A percentile compares a stretch with the other conserved stretches of the same genome.
phyloP scores from a whole-genome alignment of 2,797 vertebrate genomes.

The Enteromius unitaeniatus region DNA sequence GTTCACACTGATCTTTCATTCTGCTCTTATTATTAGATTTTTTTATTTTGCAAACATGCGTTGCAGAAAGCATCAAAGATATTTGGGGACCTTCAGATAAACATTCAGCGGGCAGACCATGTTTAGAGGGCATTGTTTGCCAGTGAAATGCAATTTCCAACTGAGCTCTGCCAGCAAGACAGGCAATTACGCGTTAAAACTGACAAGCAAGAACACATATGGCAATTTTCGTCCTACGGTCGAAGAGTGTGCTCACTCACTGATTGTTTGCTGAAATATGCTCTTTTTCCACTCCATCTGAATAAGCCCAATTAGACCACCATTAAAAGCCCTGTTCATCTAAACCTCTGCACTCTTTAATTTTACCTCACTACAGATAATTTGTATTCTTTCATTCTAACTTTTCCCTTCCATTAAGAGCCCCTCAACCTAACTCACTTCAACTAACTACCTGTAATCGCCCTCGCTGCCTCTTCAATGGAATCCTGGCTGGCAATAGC shows the following conservation, averaged over 20 bases:
- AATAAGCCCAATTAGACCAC: slow-evolving; percentile 58
- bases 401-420: slow-evolving; percentile 30
- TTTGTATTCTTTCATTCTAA: slow-evolving; percentile 25
- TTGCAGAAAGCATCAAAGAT: slow-evolving; percentile 35
- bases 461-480: slow-evolving; percentile 6
- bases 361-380: slow-evolving; percentile 43
- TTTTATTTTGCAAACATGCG: slow-evolving; percentile 25
- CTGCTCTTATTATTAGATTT: slow-evolving; percentile 26
- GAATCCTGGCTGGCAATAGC: slow-evolving; percentile 8
- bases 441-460: slow-evolving; percentile 48
- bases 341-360: slow-evolving; percentile 38
- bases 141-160: slow-evolving; percentile 58
- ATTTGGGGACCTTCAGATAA: slow-evolving; percentile 43
- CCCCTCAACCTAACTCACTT: slow-evolving; percentile 35
- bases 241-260: slow-evolving; percentile 44
- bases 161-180: slow-evolving; percentile 59
- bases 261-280: slow-evolving; percentile 55
- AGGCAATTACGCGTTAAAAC: slow-evolving; percentile 59
- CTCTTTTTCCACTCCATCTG: slow-evolving; percentile 52
- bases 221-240: slow-evolving; percentile 54
- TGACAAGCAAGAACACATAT: slow-evolving; percentile 61
- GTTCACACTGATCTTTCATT: not conserved
- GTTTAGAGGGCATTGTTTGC: slow-evolving; percentile 57
- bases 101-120: slow-evolving; percentile 38
- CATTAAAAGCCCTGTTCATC: slow-evolving; percentile 39